phyloP scores from a whole-genome alignment of 2,888 invertebrate species.

The Lasioglossum zephyrum region DNA sequence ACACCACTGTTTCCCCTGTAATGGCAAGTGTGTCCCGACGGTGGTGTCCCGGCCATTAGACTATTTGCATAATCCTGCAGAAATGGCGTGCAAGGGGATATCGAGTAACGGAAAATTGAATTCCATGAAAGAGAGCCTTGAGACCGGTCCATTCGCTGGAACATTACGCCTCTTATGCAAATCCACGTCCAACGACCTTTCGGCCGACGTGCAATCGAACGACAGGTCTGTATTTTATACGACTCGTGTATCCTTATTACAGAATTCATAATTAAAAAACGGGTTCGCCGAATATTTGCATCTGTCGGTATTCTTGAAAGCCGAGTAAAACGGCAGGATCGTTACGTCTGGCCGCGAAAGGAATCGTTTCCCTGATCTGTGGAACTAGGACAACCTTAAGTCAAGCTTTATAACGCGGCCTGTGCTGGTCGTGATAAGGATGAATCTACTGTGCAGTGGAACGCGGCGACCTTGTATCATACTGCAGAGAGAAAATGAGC shows the following conservation, averaged over 20 bases:
- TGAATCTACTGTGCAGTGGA: constrained; percentile 3
- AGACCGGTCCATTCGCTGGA: constrained; percentile 33
- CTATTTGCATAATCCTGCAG: constrained; percentile 64
- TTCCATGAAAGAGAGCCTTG: constrained; percentile 49
- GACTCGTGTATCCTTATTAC: not conserved
- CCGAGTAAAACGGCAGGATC: not conserved
- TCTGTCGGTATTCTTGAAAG: not conserved
- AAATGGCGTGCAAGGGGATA: constrained; percentile 47
- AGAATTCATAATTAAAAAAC: not conserved
- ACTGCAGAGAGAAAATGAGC: not conserved
- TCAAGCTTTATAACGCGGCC: not conserved
- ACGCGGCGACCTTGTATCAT: constrained; percentile 2
- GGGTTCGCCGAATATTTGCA: not conserved
- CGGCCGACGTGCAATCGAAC: constrained; percentile 4
- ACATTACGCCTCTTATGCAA: constrained; percentile 58
- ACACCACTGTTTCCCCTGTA: not conserved
- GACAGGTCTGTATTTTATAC: constrained; percentile 16
- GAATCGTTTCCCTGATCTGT: not conserved
- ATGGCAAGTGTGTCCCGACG: constrained; percentile 22
- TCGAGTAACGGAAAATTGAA: constrained; percentile 62
- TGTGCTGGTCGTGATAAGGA: not conserved
- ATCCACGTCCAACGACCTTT: constrained; percentile 53
- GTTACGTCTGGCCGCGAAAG: not conserved
- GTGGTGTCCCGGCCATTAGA: constrained; percentile 39
- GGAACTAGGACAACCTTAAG: not conserved